Evolutionary conservation across 2,888 invertebrate genomes (phyloP), one percentile per base, ranked within the genome.

Genomic region (Morpho helenor): DNA sequence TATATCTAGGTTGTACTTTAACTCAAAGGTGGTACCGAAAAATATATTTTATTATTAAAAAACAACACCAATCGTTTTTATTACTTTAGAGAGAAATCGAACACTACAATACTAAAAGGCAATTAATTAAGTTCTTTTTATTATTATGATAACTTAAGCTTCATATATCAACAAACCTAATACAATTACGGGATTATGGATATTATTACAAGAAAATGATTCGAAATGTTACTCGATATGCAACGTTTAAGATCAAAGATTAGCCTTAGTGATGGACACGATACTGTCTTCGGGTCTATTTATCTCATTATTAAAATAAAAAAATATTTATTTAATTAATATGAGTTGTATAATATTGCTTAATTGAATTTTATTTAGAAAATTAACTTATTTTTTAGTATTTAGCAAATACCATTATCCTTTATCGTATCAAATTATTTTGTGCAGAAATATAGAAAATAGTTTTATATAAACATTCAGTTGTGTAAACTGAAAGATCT

Each of bases 1-100:
- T 77, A 82, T 76, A 87, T 80, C 87, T 88, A 88, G 79, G 78
- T 89, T 89, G 89, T 88, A 89, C 89, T 89, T 87, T 87, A 87
- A 88, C 82, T 84, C 83, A 89, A 88, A 88, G 88, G 87, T 87
- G 87, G 87, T 87, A 87, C 86, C 86, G 79, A 87, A 86, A 84
- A 84, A 87, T 86, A 86, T 86, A 75, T 67, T 79, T 79, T 75
- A 80, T 82, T 78, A 78, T 74, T 31, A 77, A 75, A 73, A 80
- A 79, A 79, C 75, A 84, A 83, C 82, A 84, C 86, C 87, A 86
- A 88, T 86, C 73, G 72, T 69, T 79, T 52, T 57, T 74, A 74
- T 78, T 79, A 80, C 72, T 80, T 80, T 79, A 82, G 76, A 82
- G 79, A 84, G 80, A 80, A 81, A 83, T 80, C 77, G 49, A 59